Evolutionary conservation across 2,113 vertebrate genomes (phyloP).

Genomic region (Panthera tigris): DNA sequence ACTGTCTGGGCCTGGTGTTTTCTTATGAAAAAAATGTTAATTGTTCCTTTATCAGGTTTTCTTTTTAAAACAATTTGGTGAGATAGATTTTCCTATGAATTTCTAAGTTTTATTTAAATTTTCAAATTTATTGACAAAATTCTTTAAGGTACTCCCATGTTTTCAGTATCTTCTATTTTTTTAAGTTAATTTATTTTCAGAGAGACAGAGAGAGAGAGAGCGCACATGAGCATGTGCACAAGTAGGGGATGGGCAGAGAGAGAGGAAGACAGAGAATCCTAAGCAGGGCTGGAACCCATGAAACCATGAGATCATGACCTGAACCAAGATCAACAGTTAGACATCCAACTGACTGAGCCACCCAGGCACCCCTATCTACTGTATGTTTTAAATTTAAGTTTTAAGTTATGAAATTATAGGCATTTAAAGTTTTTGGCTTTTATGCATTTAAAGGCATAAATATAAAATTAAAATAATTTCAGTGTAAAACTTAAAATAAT

Average conservation of each 20-base stretch:
- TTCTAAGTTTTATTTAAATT: conserved; percentile 27
- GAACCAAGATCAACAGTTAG: too few species aligned
- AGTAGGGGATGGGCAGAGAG: too few species aligned
- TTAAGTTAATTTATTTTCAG: too few species aligned
- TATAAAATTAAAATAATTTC: conserved; percentile 20
- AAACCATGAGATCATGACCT: too few species aligned
- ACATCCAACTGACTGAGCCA: too few species aligned
- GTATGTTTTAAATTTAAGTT: not conserved
- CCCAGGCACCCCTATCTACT: not conserved
- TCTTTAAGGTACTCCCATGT: not conserved
- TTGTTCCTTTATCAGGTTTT: conserved; percentile 6
- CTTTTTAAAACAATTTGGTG: conserved; percentile 31
- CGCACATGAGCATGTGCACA: too few species aligned
- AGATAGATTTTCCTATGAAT: conserved; percentile 2
- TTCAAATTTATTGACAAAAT: not conserved
- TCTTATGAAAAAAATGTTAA: conserved; percentile 45
- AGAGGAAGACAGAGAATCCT: too few species aligned
- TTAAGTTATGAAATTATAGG: conserved; percentile 29
- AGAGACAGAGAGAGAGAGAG: too few species aligned
- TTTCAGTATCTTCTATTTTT: not conserved
- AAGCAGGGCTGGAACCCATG: too few species aligned
- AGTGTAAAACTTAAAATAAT: conserved; percentile 32
- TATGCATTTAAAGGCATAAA: conserved; percentile 30
- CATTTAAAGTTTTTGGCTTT: not conserved
- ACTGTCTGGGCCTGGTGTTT: not conserved